Base-by-base conservation (phyloP, 2,888 invertebrate genomes). In the Macrosoma leucophasiata region DNA sequence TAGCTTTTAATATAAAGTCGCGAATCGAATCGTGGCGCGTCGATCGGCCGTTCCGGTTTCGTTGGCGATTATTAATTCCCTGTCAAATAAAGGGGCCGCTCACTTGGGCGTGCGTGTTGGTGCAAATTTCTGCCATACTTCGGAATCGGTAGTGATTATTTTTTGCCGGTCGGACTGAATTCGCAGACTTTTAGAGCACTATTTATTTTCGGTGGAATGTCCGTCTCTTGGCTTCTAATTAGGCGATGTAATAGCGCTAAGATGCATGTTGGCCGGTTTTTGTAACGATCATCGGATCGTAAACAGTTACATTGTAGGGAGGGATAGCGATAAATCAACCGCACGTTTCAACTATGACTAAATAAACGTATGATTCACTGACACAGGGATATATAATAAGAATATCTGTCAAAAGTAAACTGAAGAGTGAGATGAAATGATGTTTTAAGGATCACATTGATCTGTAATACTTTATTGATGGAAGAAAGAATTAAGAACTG, bases 51-150 rank as follows among this genome's bases (percentile, higher is more conserved):
- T 77, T 81, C 58, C 66, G 62, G 66, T 75, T 58, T 55, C 57
- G 62, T 52, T 53, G 56, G 62, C 59, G 67, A 71, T 81, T 82
- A 84, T 84, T 84, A 82, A 82, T 82, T 84, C 81, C 79, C 84
- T 82, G 84, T 84, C 82, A 84, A 82, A 82, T 84, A 82, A 82
- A 82, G 81, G 79, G 82, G 84, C 82, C 81, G 82, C 81, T 76
- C 75, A 67, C 76, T 77, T 77, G 79, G 81, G 82, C 81, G 82
- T 82, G 81, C 81, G 82, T 81, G 82, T 75, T 74, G 72, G 76
- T 71, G 79, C 79, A 73, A 82, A 82, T 81, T 76, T 84, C 81
- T 82, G 77, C 81, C 79, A 81, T 82, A 79, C 79, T 81, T 78
- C 52, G 78, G 70, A 77, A 82, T 81, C 73, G 70, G 72, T 72